Evolutionary conservation across 2,797 vertebrate genomes (phyloP).

Genomic region (Gymnoscopelus microlampas): DNA sequence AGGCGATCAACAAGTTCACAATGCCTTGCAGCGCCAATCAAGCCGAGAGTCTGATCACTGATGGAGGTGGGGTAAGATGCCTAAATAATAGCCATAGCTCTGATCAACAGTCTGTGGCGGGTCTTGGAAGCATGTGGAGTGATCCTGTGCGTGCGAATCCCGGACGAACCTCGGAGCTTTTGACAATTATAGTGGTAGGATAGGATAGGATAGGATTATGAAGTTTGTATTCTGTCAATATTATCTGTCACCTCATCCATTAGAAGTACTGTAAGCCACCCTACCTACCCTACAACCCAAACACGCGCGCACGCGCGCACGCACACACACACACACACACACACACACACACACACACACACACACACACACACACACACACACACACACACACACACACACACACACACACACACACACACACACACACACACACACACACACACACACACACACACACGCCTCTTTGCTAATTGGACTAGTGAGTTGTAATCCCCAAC

Average conservation of each 20-base stretch:
- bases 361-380: conserved; percentile 5
- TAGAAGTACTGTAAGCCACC: conserved; percentile 24
- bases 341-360: background rate
- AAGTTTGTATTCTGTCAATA: too few species aligned
- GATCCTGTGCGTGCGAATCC: too few species aligned
- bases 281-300: background rate
- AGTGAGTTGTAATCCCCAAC: conserved; percentile 35
- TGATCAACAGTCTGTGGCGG: too few species aligned
- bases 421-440: background rate
- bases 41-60: too few species aligned
- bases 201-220: too few species aligned
- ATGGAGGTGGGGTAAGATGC: too few species aligned
- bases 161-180: too few species aligned
- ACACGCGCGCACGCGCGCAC: background rate
- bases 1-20: too few species aligned
- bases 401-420: conserved; percentile 15
- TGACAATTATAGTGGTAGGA: too few species aligned
- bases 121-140: too few species aligned
- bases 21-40: too few species aligned
- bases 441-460: conserved; percentile 5
- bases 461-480: conserved; percentile 36
- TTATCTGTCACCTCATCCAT: conserved; percentile 40
- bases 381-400: background rate
- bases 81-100: too few species aligned
- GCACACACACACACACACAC: background rate